These are phyloP conservation scores for Ceyx erithaca DNA, from an alignment of 2,797 vertebrate genomes.

Conservation along the genomic window DNA sequence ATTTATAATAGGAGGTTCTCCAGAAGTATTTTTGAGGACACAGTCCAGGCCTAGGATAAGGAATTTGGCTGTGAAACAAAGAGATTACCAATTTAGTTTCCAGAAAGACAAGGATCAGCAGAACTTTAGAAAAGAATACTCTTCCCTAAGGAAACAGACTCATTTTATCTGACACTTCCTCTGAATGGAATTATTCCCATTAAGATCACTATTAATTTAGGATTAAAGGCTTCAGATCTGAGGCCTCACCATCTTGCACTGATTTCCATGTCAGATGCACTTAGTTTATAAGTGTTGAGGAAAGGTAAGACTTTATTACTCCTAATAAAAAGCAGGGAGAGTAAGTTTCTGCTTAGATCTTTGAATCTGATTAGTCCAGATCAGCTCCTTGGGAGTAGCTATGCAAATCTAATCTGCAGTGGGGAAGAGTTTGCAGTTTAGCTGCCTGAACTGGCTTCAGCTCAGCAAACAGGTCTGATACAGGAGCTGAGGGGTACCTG, in stretches of 20 bases:
- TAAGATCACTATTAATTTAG: slow-evolving; percentile 4
- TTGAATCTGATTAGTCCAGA: neutral
- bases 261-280: neutral
- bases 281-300: neutral
- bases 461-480: neutral
- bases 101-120: neutral
- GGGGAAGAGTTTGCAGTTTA: neutral
- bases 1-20: slow-evolving; percentile 20
- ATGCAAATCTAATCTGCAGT: neutral
- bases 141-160: neutral
- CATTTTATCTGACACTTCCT: neutral
- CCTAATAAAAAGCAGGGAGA: neutral
- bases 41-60: neutral
- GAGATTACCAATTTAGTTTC: neutral
- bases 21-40: neutral
- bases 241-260: neutral
- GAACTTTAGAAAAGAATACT: neutral
- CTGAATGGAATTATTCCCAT: neutral
- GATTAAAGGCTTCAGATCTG: neutral
- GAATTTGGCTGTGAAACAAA: slow-evolving; percentile 18
- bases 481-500: neutral
- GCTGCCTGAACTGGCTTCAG: neutral
- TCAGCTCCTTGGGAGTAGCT: neutral
- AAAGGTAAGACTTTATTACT: neutral
- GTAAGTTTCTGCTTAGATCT: neutral